phyloP scores from a whole-genome alignment of 2,113 vertebrate species.

The Edolisoma coerulescens region DNA sequence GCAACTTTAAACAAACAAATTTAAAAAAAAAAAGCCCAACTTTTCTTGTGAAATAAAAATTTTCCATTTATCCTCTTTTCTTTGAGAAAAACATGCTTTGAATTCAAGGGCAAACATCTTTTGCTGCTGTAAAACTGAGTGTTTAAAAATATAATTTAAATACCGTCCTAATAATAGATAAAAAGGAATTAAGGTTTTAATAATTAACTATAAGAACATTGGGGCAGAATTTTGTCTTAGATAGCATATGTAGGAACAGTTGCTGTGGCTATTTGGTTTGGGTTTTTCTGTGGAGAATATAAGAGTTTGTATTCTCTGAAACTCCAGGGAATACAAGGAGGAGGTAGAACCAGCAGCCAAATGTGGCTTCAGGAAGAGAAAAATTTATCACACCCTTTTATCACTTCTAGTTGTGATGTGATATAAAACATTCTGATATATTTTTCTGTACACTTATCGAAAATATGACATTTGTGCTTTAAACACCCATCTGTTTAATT shows the following conservation, averaged over 20 bases:
- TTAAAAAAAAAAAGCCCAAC: rapidly evolving
- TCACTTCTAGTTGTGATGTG: background rate
- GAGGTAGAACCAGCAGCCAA: background rate
- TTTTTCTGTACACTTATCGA: background rate
- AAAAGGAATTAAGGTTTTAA: background rate
- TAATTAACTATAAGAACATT: background rate
- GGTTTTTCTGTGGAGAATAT: background rate
- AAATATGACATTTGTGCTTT: background rate
- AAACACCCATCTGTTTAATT: background rate
- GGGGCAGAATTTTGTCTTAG: background rate
- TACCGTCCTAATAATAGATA: background rate
- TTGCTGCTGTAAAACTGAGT: background rate
- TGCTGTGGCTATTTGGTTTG: background rate
- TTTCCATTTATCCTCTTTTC: background rate
- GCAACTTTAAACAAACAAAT: background rate
- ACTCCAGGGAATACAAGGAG: background rate
- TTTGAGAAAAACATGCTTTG: background rate
- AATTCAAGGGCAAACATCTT: background rate
- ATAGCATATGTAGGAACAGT: background rate
- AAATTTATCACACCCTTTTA: background rate
- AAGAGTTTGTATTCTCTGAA: background rate
- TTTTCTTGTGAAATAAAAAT: background rate
- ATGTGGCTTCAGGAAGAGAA: background rate
- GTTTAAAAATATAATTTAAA: background rate
- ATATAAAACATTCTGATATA: background rate